A percentile compares a stretch with the other conserved stretches of the same genome.
These are phyloP conservation scores for Stictocephala bisonia DNA, from an alignment of 2,888 invertebrate species.

Conservation along the genomic window DNA sequence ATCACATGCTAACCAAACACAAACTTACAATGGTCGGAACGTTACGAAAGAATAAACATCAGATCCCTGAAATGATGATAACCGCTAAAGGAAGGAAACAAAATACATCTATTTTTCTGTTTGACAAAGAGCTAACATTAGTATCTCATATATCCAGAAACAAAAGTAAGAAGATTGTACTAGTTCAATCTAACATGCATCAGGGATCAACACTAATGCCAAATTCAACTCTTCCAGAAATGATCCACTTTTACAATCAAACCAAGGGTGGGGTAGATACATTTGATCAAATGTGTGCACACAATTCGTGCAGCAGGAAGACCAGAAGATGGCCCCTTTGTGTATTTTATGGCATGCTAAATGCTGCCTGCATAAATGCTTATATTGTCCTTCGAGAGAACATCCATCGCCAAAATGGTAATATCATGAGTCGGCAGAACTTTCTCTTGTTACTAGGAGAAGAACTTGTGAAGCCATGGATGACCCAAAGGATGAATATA, in stretches of 20 bases:
- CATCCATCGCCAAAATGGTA: too few relatives aligned
- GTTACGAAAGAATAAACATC: conserved; percentile 57
- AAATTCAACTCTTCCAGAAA: too few relatives aligned
- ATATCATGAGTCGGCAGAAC: too few relatives aligned
- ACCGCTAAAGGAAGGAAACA: neutral
- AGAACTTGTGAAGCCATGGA: too few relatives aligned
- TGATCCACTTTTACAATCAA: conserved; percentile 35
- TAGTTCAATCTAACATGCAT: conserved; percentile 21
- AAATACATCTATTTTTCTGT: conserved; percentile 20
- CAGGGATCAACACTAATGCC: too few relatives aligned
- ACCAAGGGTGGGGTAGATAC: too few relatives aligned
- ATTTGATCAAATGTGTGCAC: conserved; percentile 30
- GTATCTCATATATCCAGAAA: conserved; percentile 17
- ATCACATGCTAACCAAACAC: conserved; percentile 52
- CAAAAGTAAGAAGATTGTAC: neutral
- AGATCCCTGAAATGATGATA: conserved; percentile 55
- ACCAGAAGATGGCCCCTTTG: conserved; percentile 28
- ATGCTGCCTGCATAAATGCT: conserved; percentile 19
- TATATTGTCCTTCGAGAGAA: conserved; percentile 18
- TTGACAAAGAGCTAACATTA: conserved; percentile 23
- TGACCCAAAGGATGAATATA: too few relatives aligned
- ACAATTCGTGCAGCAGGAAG: conserved; percentile 22
- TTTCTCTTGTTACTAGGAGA: too few relatives aligned
- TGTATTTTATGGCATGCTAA: too few relatives aligned
- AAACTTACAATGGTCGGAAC: conserved; percentile 54